Evolutionary conservation across 2,797 vertebrate species (phyloP), one percentile per base, ranked within the genome.

Genomic region (Acropternis orthonyx): DNA sequence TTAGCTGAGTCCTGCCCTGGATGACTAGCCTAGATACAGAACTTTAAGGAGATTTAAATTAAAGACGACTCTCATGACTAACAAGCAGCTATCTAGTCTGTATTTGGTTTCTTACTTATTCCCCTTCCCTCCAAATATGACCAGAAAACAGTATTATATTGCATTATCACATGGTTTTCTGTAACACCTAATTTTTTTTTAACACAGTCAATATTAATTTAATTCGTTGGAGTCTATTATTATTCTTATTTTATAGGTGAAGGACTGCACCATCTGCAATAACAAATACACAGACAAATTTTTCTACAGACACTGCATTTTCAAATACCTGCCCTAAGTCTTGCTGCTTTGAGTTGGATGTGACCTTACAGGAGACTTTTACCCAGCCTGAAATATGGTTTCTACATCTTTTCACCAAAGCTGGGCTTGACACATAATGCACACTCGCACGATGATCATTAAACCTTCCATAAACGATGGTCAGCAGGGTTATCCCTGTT

Each of bases 11-110:
- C 89, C 44, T 91, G 74, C 41, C 37, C 77, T 56, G 26, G 48
- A 85, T 96, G 92, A 93, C 71, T 89, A 92, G 77, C 55, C 81
- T 24, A 82, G 91, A 76, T 59, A 72, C 15, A 61, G 51, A 93
- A 78, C 63, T 82, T 82, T 23, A 3, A 55, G 37, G 62, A 81
- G 18, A 52, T 46, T 76, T 71, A 69, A 92, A 75, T 76, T 76
- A 84, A 61, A 73, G 49, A 90, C 48, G 0, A 76, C 43, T 62
- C 41, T 68, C n/a, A 58, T 62, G 27, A 86, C 46, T 92, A 86
- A 78, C 39, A 81, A 73, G 46, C 30, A 79, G 28, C 39, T 59
- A 67, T 41, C 12, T 82, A 46, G 15, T 30, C 20, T 81, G 32
- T 28, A 44, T 82, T 85, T 43, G 12, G 1, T 27, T 86, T 73